Conservation (phyloP, 2,113 vertebrate species). For the Cariama cristata region DNA sequence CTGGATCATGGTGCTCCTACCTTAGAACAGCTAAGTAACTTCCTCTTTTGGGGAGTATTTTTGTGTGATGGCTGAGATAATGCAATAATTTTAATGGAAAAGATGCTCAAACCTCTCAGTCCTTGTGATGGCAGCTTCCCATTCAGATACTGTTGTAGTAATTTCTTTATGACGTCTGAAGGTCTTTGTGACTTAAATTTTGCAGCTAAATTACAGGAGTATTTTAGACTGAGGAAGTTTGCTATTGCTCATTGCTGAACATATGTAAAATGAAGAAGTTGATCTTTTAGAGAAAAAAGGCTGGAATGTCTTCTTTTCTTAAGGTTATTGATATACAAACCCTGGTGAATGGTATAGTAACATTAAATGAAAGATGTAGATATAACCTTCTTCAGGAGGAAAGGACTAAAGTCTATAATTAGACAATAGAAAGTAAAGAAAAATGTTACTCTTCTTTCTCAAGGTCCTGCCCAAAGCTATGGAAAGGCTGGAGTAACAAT, state of each 20-base stretch:
- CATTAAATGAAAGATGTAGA: background rate
- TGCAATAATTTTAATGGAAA: conserved; percentile 7
- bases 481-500: background rate
- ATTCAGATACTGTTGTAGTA: background rate
- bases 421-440: background rate
- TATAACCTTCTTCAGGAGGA: background rate
- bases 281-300: background rate
- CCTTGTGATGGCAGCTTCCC: background rate
- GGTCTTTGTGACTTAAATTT: background rate
- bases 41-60: background rate
- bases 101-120: background rate
- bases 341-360: background rate
- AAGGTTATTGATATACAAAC: background rate
- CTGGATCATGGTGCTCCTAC: background rate
- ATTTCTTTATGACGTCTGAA: background rate
- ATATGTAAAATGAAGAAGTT: background rate
- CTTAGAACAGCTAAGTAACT: background rate
- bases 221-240: background rate
- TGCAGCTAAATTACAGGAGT: background rate
- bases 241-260: background rate
- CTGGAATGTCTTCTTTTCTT: background rate
- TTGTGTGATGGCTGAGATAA: background rate
- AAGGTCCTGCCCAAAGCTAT: background rate
- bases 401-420: background rate
- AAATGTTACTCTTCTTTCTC: background rate